Base-by-base conservation (phyloP, 2,797 vertebrate genomes). In the Iguana delicatissima region DNA sequence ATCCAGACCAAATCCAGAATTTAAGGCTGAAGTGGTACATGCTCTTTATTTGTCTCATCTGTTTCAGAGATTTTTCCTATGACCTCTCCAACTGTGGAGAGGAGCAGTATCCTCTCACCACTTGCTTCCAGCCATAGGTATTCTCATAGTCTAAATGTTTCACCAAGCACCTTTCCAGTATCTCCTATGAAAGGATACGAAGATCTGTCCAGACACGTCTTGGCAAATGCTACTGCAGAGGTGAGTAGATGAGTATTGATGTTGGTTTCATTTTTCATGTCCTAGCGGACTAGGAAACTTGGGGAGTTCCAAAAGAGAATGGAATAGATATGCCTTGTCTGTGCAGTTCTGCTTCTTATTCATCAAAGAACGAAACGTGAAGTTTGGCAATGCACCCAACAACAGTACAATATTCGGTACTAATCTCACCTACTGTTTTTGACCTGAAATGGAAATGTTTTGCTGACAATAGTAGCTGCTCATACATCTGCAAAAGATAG, bases 161-260 rank as follows among this genome's bases (percentile, higher is more conserved):
- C 98, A 0, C 96, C 98, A 55, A 97, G 96, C 94, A 97, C 97
- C 83, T 87, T 76, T 57, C 95, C 96, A 29, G 97, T 97, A 3
- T 97, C 97, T 86, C 93, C 98, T 84, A 96, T 96, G 32, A 95
- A 97, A 86, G 96, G 96, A n/a, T 99, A 99, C 93, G 98, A 98
- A 90, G 98, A 99, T 89, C 96, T 99, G 87, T 98, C 98, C 84
- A 98, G 98, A 91, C 96, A 96, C 32, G 97, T 99, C 55, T 95
- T 99, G 42, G 93, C 97, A 73, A 97, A 96, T 85, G 98, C 98
- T 88, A 95, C 98, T 89, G 97, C 98, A 13, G 98, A 99, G 96
- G 99, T 99, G 91, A 96, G 96, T 91, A 95, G 92, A 73, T 20
- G 38, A 69, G 12, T 26, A 26, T 3, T 18, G 6, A 80, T 89